Percentiles rank a stretch among this genome's conserved stretches.
These are phyloP conservation scores for Muntiacus reevesi DNA, from an alignment of 2,113 vertebrate genomes.

Conservation along the genomic window DNA sequence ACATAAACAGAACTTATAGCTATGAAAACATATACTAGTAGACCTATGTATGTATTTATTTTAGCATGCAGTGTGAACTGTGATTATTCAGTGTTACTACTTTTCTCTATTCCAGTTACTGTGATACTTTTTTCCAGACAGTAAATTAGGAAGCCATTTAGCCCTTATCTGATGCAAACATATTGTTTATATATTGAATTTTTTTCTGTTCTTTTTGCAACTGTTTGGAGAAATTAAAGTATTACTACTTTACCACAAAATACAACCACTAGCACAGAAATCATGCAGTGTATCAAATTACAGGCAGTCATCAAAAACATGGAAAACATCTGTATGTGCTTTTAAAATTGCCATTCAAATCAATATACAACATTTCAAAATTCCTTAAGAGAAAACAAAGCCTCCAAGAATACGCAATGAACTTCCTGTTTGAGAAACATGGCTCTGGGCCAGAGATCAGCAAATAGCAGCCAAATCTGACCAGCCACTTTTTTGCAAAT, in stretches of 20 bases:
- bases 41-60: background rate
- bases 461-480: background rate
- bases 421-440: background rate
- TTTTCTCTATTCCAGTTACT: background rate
- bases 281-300: background rate
- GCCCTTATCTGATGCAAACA: background rate
- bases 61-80: background rate
- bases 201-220: background rate
- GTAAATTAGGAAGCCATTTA: background rate
- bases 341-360: background rate
- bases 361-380: background rate
- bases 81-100: background rate
- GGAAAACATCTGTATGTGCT: background rate
- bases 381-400: background rate
- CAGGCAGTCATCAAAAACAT: background rate
- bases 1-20: background rate
- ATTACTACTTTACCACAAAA: background rate
- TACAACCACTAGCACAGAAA: background rate
- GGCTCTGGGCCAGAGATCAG: background rate
- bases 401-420: background rate
- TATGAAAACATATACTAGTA: background rate
- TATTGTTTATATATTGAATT: background rate
- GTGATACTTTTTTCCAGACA: background rate
- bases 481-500: background rate
- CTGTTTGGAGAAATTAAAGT: background rate